These are phyloP conservation scores for Isichthys henryi DNA, from an alignment of 2,113 vertebrate genomes.

Conservation along the genomic window DNA sequence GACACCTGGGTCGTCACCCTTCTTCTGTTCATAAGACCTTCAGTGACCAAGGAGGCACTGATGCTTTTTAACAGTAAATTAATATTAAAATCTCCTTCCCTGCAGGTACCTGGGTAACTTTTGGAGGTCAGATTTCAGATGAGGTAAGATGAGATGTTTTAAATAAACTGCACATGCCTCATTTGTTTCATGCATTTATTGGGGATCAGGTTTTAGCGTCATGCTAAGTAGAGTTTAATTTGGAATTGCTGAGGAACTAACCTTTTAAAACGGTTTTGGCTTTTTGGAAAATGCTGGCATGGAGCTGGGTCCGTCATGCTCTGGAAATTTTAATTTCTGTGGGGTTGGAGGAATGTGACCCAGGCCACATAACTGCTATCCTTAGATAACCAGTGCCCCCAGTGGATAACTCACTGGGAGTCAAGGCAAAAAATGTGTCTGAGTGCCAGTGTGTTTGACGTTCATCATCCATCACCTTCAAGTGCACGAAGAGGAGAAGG, in stretches of 20 bases:
- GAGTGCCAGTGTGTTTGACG: neutral
- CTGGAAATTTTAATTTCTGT: neutral
- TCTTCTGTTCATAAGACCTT: neutral
- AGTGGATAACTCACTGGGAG: neutral
- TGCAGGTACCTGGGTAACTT: constrained; percentile 83
- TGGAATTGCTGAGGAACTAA: neutral
- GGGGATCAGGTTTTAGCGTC: neutral
- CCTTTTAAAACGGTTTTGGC: neutral
- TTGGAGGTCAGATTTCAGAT: constrained; percentile 80
- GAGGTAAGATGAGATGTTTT: constrained; percentile 60
- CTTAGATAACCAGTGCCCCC: neutral
- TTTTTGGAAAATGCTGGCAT: neutral
- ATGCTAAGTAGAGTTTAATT: neutral
- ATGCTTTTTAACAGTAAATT: neutral
- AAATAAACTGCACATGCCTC: neutral
- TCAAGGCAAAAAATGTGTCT: neutral
- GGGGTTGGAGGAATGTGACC: neutral
- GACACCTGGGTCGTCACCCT: neutral
- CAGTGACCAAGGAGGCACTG: neutral
- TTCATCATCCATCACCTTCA: neutral
- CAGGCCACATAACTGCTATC: neutral
- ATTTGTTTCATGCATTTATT: neutral
- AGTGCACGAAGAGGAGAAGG: neutral
- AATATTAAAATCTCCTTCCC: constrained; percentile 27
- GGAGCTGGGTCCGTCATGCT: neutral